These are phyloP conservation scores for Trachurus trachurus DNA, from an alignment of 2,797 vertebrate species.

Conservation along the genomic window DNA sequence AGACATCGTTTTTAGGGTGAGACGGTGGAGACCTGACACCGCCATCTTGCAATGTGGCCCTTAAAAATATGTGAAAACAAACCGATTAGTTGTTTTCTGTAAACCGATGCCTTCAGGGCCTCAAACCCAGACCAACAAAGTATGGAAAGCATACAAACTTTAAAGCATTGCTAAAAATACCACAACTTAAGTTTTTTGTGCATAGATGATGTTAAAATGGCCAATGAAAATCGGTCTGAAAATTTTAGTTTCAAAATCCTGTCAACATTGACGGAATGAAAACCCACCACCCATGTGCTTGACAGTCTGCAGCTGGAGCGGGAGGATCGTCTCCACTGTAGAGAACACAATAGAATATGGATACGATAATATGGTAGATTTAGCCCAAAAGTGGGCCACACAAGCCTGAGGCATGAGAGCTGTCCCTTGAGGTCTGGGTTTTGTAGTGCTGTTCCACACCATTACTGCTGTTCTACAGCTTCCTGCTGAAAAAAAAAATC, in stretches of 20 bases:
- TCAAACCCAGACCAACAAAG: background rate
- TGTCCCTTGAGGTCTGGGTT: slow-evolving; percentile 61
- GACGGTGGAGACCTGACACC: background rate
- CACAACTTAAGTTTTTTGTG: background rate
- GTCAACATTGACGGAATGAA: background rate
- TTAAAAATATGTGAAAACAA: background rate
- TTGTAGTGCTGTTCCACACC: slow-evolving; percentile 69
- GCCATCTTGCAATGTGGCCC: background rate
- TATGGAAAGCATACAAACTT: background rate
- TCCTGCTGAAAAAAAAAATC: slow-evolving; percentile 46
- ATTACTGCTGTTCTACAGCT: slow-evolving; percentile 71
- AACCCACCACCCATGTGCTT: background rate
- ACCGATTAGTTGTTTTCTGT: too few species aligned
- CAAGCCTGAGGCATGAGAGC: slow-evolving; percentile 55
- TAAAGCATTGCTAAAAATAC: background rate
- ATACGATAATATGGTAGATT: slow-evolving; percentile 38
- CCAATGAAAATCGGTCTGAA: background rate
- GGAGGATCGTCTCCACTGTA: background rate
- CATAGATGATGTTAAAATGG: background rate
- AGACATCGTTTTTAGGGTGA: background rate
- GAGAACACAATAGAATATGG: background rate
- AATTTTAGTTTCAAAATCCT: background rate
- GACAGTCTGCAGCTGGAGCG: background rate
- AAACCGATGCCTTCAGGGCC: background rate
- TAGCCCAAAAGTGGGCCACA: slow-evolving; percentile 62